phyloP scores from a whole-genome alignment of 2,888 invertebrate species.

The Meloe dianella region DNA sequence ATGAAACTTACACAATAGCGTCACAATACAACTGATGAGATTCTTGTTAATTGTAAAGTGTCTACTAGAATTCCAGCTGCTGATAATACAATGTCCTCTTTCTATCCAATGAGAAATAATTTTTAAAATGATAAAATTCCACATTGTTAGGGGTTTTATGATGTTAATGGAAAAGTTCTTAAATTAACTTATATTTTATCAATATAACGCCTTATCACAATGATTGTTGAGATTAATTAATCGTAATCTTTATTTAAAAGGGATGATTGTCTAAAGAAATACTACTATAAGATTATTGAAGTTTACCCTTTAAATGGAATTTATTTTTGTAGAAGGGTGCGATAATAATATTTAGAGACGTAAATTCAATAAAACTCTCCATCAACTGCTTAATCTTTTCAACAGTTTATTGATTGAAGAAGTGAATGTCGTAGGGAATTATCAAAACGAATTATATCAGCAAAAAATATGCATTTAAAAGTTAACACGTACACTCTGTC shows the following conservation, averaged over 20 bases:
- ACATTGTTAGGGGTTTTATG: not conserved
- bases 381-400: too few relatives aligned
- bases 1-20: not conserved
- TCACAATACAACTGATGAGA: not conserved
- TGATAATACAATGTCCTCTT: not conserved
- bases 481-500: too few relatives aligned
- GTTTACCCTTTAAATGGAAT: not conserved
- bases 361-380: not conserved
- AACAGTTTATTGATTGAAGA: too few relatives aligned
- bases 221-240: not conserved
- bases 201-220: not conserved
- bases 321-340: not conserved
- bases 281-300: not conserved
- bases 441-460: too few relatives aligned
- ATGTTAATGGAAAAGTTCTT: not conserved
- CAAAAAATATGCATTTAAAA: too few relatives aligned
- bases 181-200: not conserved
- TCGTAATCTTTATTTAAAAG: not conserved
- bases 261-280: conserved; percentile 1
- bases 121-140: not conserved
- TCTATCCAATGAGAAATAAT: not conserved
- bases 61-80: not conserved
- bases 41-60: not conserved
- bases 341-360: not conserved
- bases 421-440: too few relatives aligned